Conservation (phyloP, 2,888 invertebrate species). For the Dolomedes plantarius region DNA sequence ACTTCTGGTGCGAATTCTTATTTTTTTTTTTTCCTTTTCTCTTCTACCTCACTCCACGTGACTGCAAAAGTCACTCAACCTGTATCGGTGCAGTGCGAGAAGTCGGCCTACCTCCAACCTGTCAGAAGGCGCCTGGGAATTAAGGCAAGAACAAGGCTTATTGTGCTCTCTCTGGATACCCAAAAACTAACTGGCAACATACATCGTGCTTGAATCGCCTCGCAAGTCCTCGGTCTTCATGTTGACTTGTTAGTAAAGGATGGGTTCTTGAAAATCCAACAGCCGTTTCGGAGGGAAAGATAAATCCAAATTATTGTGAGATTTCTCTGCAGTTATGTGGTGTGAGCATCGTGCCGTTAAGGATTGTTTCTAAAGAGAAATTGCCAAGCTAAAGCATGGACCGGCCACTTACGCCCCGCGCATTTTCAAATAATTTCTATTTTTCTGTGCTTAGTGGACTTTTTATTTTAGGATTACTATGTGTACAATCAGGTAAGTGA, state of each 20-base stretch:
- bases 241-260: neutral
- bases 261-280: neutral
- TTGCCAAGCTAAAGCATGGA: constrained; percentile 19
- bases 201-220: neutral
- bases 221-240: neutral
- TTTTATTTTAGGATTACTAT: constrained; percentile 61
- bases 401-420: neutral
- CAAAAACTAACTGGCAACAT: neutral
- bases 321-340: neutral
- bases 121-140: constrained; percentile 46
- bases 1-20: constrained; percentile 42
- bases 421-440: constrained; percentile 30
- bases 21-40: no score
- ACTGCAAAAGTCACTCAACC: constrained; percentile 64
- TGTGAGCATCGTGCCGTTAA: neutral
- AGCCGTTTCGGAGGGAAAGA: neutral
- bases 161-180: neutral
- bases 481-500: constrained; percentile 56
- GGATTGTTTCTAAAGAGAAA: neutral
- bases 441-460: constrained; percentile 54
- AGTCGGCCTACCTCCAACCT: constrained; percentile 39
- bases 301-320: neutral
- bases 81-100: constrained; percentile 41
- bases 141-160: constrained; percentile 20
- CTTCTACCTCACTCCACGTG: constrained; percentile 47